Conservation (phyloP, 2,113 vertebrate genomes). For the Microtus ochrogaster region DNA sequence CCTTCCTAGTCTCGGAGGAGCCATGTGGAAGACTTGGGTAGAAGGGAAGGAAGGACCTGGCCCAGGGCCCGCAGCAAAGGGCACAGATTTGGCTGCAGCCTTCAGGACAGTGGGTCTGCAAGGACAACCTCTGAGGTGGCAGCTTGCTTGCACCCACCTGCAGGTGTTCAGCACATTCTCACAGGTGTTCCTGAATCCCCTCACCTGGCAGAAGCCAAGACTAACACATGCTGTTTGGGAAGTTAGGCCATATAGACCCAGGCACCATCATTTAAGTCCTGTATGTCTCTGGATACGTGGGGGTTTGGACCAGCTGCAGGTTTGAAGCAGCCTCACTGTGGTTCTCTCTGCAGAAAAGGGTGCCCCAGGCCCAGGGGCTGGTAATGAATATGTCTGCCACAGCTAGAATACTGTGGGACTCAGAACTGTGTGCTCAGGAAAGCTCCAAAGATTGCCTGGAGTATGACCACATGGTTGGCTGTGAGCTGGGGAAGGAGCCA, state of each 20-base stretch:
- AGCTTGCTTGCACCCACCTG: not conserved
- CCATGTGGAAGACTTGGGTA: not conserved
- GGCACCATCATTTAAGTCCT: too few species aligned
- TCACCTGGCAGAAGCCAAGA: not conserved
- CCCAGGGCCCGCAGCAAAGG: accelerated
- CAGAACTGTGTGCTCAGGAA: not conserved
- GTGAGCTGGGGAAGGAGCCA: accelerated
- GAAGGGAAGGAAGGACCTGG: not conserved
- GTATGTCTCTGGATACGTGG: accelerated
- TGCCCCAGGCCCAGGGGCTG: not conserved
- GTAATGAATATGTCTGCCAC: too few species aligned
- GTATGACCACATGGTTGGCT: not conserved
- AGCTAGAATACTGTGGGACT: accelerated
- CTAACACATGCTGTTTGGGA: accelerated
- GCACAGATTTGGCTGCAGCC: not conserved
- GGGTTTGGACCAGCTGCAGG: not conserved
- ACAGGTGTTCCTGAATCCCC: not conserved
- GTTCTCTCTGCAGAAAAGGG: not conserved
- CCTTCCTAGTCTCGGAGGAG: not conserved
- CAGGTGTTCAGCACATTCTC: not conserved
- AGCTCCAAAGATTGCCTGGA: not conserved
- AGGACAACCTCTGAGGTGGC: not conserved
- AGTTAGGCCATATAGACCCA: too few species aligned
- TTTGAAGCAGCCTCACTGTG: not conserved
- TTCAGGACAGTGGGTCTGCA: too few species aligned